Evolutionary conservation across 2,113 vertebrate genomes (phyloP), one percentile per base, ranked within the genome.

Genomic region (Falcunculus frontatus): DNA sequence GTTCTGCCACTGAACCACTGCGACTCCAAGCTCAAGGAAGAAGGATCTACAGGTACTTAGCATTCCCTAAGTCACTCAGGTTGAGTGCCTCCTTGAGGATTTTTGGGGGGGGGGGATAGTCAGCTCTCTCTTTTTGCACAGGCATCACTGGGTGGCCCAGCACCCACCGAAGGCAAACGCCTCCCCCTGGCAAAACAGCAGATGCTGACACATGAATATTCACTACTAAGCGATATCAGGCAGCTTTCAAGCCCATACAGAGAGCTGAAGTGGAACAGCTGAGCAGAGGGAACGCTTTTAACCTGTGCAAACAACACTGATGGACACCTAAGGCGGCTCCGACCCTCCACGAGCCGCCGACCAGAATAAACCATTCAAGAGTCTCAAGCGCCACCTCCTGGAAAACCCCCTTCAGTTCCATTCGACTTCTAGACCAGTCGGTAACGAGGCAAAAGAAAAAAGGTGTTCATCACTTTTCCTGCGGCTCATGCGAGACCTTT

Each of bases 361-460:
- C 44, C 91, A 46, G n/a, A 0, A 46, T 2, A 55, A 86, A 63
- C 68, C 88, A 95, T 93, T 82, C 60, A 19, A 29, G 9, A 93
- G 78, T 32, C 90, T 95, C 81, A 95, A 85, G 96, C 96, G 97
- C 97, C 97, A 96, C 60, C 97, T 97, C 90, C 97, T 96, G 97
- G 97, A 72, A 93, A 91, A 53, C 3, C 12, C 42, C 11, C 30
- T 42, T 11, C 70, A 26, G 33, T 26, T 82, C 86, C 60, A n/a
- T 7, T 46, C 47, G 33, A 42, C 41, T 82, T 84, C 35, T 6
- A 79, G 13, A 32, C 13, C 44, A 7, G 3, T 23, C 8, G 6
- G 41, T 33, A 59, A 39, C 10, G 7, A 29, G 25, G 17, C 16
- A n/a, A 65, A 84, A 37, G 9, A 26, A 57, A 57, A 63, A 83